Base-by-base conservation (phyloP, 2,888 invertebrate species). In the Perithous albicinctus region DNA sequence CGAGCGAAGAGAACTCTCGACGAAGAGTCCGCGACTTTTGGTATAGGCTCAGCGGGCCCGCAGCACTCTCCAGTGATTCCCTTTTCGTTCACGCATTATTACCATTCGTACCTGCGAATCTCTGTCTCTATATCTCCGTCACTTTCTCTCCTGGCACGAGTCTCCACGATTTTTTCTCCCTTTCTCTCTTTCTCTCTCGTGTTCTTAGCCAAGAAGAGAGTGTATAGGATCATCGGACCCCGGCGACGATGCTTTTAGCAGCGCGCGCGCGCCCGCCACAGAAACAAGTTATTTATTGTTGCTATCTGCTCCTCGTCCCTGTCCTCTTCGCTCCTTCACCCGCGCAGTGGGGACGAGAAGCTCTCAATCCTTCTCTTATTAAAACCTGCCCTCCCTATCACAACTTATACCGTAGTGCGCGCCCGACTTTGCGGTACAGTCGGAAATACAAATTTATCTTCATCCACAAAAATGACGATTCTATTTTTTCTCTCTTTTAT, bases 321-420 rank as follows among this genome's bases (percentile, higher is more conserved):
- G 48, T 61, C 63, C 70, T 66, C 51, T 79, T 59, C 72, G 51
- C 73, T 82, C 73, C 70, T 69, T 76, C 51, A 64, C 70, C 74
- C 74, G 76, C 63, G 66, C 48, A 20, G n/a, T 5, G 32, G 38
- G 23, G 85, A 88, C 84, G 87, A 80, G 87, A 86, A 90, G 88
- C 90, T 91, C 91, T 90, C 90, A 90, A 91, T 91, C 89, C 91
- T 90, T 88, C 89, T 90, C 90, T 92, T 92, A 92, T 92, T 91
- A 91, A 92, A 92, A 92, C 91, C 91, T 91, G 92, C 91, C 91
- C 89, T 88, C 88, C 86, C 89, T 90, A 91, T 91, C 91, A 87
- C 86, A 69, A 88, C 88, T 89, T 90, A 87, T 90, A 88, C 88
- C 86, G 85, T 84, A 85, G 82, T 56, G 73, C 78, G 83, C 84